Conservation (phyloP, 2,113 vertebrate genomes). For the Urocolius indicus region DNA sequence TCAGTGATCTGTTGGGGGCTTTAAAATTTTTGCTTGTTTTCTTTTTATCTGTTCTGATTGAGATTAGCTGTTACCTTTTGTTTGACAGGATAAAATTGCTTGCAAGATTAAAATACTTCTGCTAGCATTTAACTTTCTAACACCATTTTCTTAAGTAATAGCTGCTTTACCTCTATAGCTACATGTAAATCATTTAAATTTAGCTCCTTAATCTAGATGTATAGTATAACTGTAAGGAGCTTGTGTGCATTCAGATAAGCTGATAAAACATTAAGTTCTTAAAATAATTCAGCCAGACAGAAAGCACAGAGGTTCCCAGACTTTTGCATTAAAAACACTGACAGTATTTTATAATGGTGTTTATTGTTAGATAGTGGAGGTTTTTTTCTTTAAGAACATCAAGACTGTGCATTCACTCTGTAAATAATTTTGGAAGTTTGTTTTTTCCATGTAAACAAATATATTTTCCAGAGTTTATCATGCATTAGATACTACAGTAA, state of each 20-base stretch:
- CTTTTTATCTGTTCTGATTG: not conserved
- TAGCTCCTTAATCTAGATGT: conserved; percentile 38
- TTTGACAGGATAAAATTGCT: not conserved
- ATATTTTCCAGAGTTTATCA: not conserved
- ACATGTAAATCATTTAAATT: conserved; percentile 30
- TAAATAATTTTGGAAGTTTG: not conserved
- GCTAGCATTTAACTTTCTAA: not conserved
- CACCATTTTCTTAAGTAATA: conserved; percentile 10
- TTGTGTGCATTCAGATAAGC: not conserved
- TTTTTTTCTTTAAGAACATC: not conserved
- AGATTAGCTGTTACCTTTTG: not conserved
- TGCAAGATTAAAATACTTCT: not conserved
- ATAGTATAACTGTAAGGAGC: conserved; percentile 11
- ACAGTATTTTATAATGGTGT: not conserved
- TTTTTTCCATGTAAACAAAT: not conserved
- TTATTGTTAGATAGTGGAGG: not conserved
- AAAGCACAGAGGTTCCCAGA: conserved; percentile 4
- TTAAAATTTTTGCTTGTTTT: not conserved
- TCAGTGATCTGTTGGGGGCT: not conserved
- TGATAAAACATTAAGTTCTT: conserved; percentile 54
- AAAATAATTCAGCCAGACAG: conserved; percentile 40
- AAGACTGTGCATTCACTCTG: not conserved
- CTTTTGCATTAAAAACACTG: not conserved
- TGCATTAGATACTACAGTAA: not conserved
- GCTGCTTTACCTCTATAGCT: not conserved